Percentiles rank a stretch among this genome's conserved stretches.
Evolutionary conservation across 1,140 invertebrate species (phyloP).

Genomic region (Bombus waltoni): DNA sequence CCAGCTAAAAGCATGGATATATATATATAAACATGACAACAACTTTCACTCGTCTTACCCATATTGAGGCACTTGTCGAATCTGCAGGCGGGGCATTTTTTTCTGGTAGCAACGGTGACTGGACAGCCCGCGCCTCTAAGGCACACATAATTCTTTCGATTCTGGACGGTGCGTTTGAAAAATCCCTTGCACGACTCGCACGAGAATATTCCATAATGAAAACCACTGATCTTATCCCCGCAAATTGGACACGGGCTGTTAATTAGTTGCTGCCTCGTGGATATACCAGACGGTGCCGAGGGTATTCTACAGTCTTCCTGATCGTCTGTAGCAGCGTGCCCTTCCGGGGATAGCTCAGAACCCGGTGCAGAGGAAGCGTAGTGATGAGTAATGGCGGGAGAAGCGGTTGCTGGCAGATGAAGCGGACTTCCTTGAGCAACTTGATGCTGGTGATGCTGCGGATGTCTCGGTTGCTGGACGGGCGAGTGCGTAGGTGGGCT

Average conservation of each 20-base stretch:
- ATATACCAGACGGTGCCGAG: conserved; percentile 90
- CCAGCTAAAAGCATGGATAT: no score
- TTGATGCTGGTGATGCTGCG: conserved; percentile 76
- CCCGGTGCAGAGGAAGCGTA: conserved; percentile 68
- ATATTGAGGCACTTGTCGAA: conserved; percentile 97
- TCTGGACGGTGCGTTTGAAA: conserved; percentile 99
- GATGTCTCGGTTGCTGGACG: conserved; percentile 85
- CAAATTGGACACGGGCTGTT: conserved; percentile 96
- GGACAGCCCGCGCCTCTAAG: conserved; percentile 94
- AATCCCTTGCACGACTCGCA: conserved; percentile 99
- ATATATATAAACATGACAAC: no score
- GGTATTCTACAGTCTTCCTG: conserved; percentile 80
- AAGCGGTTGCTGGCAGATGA: conserved; percentile 78
- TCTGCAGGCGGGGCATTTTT: conserved; percentile 98
- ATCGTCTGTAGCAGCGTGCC: conserved; percentile 72
- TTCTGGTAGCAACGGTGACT: conserved; percentile 95
- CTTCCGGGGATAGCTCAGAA: conserved; percentile 73
- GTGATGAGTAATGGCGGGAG: conserved; percentile 70
- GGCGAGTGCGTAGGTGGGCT: conserved; percentile 94
- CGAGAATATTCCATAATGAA: conserved; percentile 98
- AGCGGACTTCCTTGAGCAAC: conserved; percentile 82
- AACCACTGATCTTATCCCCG: conserved; percentile 97
- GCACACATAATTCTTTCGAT: conserved; percentile 98
- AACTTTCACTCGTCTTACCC: conserved; percentile 81
- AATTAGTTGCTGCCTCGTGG: conserved; percentile 89